phyloP scores from a whole-genome alignment of 1,140 invertebrate genomes.

The Palaemon carinicauda region DNA sequence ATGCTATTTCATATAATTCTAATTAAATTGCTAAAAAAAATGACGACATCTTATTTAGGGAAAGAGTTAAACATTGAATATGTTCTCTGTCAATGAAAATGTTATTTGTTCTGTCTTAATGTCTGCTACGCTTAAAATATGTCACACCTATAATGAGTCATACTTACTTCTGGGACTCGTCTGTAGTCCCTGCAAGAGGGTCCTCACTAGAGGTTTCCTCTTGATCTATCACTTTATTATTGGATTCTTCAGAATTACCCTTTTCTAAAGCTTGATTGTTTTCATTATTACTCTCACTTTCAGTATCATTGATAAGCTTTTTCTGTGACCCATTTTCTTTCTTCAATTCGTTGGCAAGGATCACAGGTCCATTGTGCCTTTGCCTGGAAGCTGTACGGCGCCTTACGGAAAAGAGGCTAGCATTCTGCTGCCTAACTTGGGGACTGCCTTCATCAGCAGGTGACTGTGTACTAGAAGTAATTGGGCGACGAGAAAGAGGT shows the following conservation, averaged over 20 bases:
- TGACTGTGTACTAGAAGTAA: neutral
- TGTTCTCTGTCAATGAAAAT: too few relatives aligned
- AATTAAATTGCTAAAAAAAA: neutral
- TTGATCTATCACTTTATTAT: neutral
- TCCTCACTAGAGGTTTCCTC: neutral
- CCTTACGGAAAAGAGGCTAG: neutral
- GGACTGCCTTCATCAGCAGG: neutral
- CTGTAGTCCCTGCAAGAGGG: neutral
- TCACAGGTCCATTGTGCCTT: neutral
- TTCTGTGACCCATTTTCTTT: neutral
- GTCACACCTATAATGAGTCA: conserved; percentile 17
- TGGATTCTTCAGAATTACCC: neutral
- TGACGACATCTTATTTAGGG: too few relatives aligned
- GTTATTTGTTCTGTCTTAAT: too few relatives aligned
- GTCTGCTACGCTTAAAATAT: too few relatives aligned
- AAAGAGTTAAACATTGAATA: too few relatives aligned
- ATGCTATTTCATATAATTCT: neutral
- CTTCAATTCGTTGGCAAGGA: neutral
- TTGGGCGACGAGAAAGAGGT: neutral
- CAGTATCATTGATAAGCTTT: neutral
- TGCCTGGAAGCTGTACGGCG: neutral
- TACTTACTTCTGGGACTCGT: conserved; percentile 27
- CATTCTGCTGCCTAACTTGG: neutral
- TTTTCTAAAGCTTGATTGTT: neutral
- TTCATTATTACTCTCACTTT: neutral